Base-by-base conservation (phyloP, 2,797 vertebrate species). In the Acanthurus tractus region DNA sequence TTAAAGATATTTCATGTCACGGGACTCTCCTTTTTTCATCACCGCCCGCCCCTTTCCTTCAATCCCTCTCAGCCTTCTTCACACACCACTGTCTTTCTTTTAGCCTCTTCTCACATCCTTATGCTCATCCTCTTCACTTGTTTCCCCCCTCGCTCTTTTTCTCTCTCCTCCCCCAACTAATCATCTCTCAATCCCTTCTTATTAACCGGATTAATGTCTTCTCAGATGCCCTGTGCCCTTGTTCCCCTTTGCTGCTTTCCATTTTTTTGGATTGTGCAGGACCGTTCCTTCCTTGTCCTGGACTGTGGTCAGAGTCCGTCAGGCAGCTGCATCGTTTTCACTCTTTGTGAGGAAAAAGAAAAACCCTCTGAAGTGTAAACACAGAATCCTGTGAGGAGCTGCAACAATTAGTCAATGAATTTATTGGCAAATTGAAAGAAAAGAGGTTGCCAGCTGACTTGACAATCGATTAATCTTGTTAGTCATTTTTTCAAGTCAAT, bases 1-100 rank as follows among this genome's bases (percentile, higher is more conserved):
- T 79, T 85, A 72, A 85, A 87, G 82, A 86, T 76, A 83, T 78
- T 81, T 87, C 74, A 88, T 74, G 82, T 87, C 85, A 84, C 48
- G 9, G 23, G 79, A 78, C 65, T 72, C 63, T 62, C 52, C 63
- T 78, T 63, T 63, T 81, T 76, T 80, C 70, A 76, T 76, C 76
- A 61, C 53, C n/a, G 23, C 54, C 67, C 9, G 12, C 65, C 67
- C 63, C 14, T 72, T 77, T 44, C 67, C 57, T 66, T 75, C 70
- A 78, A 8, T 65, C 67, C 40, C 25, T 1, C 61, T 88, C 70
- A 42, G 64, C 62, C 40, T 8, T 70, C 76, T 63, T 76, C 69
- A 86, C 52, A 78, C 70, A 67, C 82, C 72, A 18, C 59, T 55
- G 62, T 85, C 69, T 75, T 75, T 66, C 62, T 70, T 54, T 75